These are phyloP conservation scores for Trinorchestia longiramus DNA, from an alignment of 1,140 invertebrate genomes.

Conservation along the genomic window DNA sequence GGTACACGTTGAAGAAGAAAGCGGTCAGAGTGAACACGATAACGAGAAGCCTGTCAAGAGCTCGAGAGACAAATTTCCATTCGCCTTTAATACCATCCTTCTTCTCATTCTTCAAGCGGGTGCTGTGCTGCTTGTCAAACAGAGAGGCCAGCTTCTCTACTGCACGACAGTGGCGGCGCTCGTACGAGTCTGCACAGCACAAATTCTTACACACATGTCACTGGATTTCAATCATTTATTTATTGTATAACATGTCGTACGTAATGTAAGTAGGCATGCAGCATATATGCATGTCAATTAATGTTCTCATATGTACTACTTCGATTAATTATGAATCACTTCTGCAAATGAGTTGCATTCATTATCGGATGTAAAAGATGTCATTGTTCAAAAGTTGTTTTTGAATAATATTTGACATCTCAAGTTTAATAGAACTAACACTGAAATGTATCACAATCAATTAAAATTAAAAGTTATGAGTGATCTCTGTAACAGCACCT, in stretches of 20 bases:
- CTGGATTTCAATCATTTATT: no score
- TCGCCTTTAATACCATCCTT: background rate
- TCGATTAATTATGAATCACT: no score
- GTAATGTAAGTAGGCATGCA: no score
- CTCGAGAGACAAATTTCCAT: constrained; percentile 45
- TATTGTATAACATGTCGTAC: no score
- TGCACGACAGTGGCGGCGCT: background rate
- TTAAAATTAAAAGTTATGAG: background rate
- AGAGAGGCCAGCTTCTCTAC: background rate
- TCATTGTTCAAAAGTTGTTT: no score
- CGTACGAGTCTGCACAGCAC: background rate
- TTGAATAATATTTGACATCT: no score
- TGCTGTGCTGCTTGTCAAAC: constrained; percentile 11
- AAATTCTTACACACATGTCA: background rate
- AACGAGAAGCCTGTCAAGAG: constrained; percentile 48
- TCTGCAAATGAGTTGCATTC: no score
- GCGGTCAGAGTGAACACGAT: constrained; percentile 42
- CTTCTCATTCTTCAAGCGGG: constrained; percentile 17
- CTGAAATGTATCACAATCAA: no score
- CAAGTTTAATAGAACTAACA: no score
- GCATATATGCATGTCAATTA: no score
- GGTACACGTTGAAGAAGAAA: constrained; percentile 31
- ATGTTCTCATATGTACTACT: no score
- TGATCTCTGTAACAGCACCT: background rate
- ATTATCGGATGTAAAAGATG: no score